Percentiles rank a stretch among this genome's conserved stretches.
These are phyloP conservation scores for Barbus barbus DNA, from an alignment of 2,113 vertebrate genomes.

Conservation along the genomic window DNA sequence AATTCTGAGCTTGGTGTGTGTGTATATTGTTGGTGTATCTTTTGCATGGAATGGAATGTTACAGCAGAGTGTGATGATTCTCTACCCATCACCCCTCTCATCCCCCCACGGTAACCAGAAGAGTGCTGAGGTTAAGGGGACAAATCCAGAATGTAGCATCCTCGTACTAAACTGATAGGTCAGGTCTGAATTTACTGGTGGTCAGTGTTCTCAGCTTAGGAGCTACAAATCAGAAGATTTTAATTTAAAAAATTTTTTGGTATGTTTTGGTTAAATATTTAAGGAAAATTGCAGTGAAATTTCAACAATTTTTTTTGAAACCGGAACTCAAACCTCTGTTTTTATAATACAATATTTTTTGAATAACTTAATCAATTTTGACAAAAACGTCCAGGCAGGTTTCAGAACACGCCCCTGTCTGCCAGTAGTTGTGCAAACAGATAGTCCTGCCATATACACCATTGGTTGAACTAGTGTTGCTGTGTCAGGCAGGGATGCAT, in stretches of 20 bases:
- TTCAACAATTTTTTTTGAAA: background rate
- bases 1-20: background rate
- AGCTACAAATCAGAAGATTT: background rate
- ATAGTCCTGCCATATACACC: background rate
- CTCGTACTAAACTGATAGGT: constrained; percentile 32
- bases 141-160: constrained; percentile 35
- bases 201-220: background rate
- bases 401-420: background rate
- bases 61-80: background rate
- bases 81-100: background rate
- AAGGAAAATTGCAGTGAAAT: background rate
- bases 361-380: background rate
- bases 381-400: background rate
- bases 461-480: background rate
- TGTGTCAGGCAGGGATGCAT: background rate
- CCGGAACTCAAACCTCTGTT: background rate
- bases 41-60: constrained; percentile 7
- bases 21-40: background rate
- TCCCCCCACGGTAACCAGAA: background rate
- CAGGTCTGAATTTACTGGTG: constrained; percentile 11
- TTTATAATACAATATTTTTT: background rate
- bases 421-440: background rate
- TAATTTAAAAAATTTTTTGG: too few relatives aligned
- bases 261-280: background rate
- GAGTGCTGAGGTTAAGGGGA: background rate